These are phyloP conservation scores for Stercorarius parasiticus DNA, from an alignment of 2,113 vertebrate genomes.

Conservation along the genomic window DNA sequence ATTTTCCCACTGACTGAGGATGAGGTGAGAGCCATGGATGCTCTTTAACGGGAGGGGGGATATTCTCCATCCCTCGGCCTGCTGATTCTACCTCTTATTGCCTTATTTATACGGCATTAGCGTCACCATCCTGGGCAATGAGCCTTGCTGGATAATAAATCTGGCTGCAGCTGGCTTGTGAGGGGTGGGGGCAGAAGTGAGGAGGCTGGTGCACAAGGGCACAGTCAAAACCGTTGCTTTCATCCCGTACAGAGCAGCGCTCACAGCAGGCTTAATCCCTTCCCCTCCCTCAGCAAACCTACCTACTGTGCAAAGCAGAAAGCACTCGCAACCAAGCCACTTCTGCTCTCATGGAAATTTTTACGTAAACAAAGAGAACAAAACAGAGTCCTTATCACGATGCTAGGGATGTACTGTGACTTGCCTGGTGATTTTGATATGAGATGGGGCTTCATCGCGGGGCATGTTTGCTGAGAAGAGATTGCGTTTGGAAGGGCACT, in stretches of 20 bases:
- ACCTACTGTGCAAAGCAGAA: background rate
- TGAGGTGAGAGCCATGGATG: background rate
- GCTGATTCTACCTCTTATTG: background rate
- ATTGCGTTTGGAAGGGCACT: background rate
- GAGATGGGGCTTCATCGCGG: background rate
- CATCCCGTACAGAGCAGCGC: background rate
- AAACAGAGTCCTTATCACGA: background rate
- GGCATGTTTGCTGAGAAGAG: background rate
- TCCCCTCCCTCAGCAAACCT: background rate
- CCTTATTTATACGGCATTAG: background rate
- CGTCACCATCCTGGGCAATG: background rate
- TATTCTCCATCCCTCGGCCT: background rate
- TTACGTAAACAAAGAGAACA: background rate
- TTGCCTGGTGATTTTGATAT: slow-evolving; percentile 4
- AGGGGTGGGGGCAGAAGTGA: background rate
- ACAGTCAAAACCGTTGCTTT: background rate
- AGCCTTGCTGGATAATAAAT: background rate
- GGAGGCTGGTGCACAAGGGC: background rate
- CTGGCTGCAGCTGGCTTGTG: background rate
- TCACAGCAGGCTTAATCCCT: background rate
- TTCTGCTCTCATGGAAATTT: background rate
- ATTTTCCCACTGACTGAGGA: background rate
- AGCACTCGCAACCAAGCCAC: background rate
- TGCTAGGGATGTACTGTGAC: background rate
- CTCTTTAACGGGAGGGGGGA: background rate